Base-by-base conservation (phyloP, 2,888 invertebrate genomes). In the Drosophila rellima region DNA sequence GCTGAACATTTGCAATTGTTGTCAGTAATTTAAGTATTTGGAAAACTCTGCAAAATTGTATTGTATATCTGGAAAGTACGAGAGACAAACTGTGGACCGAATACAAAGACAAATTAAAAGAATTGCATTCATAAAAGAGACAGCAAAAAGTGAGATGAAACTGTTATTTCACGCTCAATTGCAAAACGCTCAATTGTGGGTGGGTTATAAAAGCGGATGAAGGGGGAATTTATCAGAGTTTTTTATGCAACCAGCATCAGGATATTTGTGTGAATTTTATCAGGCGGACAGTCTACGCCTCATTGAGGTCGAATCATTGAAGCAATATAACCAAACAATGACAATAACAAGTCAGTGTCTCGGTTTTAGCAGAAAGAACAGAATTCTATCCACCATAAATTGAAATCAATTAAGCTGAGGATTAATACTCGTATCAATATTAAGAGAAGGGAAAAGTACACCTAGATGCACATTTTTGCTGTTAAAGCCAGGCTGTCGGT, bases 151-250 rank as follows among this genome's bases (percentile, higher is more conserved):
- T 51, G 40, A 47, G 55, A 37, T 52, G 55, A 69, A 85, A 75
- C 70, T 79, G 70, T 79, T 79, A 73, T 82, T 85, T 79, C 67
- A 75, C 80, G 72, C 76, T 75, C 72, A 81, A 84, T 82, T 84
- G 65, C 66, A 78, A 78, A 78, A 63, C 64, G 80, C 66, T 67
- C 70, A 65, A 79, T 79, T 75, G 66, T n/a, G 39, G 15, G 15
- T 15, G 31, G 31, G 1, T 2, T 13, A 2, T 2, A 33, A 35
- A 35, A 48, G 17, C 55, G 44, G 55, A 70, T 33, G 29, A 3
- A 31, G 29, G 29, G 20, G 17, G 17, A 70, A 56, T 71, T 63
- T 70, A 71, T 70, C 45, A 56, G 35, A 35, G 56, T 45, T 50
- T 63, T 55, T 33, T 42, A 71, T 56, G 72, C 47, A 51, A 47